Conservation (phyloP, 2,888 invertebrate genomes). For the Odiellus spinosus region DNA sequence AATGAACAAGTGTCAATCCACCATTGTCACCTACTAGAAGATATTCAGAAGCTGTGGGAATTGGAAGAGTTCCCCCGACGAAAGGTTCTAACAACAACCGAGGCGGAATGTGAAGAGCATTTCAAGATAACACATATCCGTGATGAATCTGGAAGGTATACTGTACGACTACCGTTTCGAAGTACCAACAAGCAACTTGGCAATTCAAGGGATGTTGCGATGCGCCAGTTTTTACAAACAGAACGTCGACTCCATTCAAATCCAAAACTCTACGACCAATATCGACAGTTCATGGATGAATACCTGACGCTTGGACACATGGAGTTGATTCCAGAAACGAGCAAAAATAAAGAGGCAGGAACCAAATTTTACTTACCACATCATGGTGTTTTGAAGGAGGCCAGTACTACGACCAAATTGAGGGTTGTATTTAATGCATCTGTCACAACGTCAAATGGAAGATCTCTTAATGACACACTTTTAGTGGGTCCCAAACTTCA, state of each 20-base stretch:
- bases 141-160: not conserved
- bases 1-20: no score
- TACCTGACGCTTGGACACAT: not conserved
- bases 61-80: not conserved
- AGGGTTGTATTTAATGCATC: conserved; percentile 1
- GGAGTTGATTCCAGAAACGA: not conserved
- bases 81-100: not conserved
- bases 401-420: conserved; percentile 2
- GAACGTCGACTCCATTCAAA: not conserved
- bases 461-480: conserved; percentile 26
- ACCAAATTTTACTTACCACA: not conserved
- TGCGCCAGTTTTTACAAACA: not conserved
- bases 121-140: not conserved
- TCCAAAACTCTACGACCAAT: not conserved
- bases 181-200: not conserved
- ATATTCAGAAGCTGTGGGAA: not conserved
- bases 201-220: not conserved
- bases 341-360: no score
- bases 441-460: conserved; percentile 2
- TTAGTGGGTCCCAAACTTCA: conserved; percentile 25
- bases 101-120: not conserved
- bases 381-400: not conserved
- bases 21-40: no score
- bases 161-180: not conserved
- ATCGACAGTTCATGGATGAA: not conserved